These are phyloP conservation scores for Ibidorhyncha struthersii DNA, from an alignment of 2,113 vertebrate species.

Conservation along the genomic window DNA sequence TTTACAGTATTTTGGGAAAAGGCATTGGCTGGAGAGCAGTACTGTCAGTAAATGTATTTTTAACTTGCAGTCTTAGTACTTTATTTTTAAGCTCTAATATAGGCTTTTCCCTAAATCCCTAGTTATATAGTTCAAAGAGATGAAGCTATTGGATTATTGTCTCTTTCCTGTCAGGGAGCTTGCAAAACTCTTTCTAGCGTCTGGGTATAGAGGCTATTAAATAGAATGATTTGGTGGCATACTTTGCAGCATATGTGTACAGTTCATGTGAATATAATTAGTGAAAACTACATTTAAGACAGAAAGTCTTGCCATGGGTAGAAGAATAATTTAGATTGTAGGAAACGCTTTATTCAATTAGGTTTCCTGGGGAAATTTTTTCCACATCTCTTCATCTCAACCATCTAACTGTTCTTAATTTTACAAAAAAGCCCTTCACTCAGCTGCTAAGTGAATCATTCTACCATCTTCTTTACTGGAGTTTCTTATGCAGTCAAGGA, in stretches of 20 bases:
- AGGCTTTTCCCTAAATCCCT: neutral
- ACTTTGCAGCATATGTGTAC: neutral
- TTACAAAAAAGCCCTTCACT: neutral
- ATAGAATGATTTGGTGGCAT: neutral
- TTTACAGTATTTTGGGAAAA: neutral
- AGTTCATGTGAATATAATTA: neutral
- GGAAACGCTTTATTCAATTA: neutral
- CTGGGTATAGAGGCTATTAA: neutral
- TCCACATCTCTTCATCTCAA: neutral
- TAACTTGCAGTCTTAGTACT: neutral
- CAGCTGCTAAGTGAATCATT: neutral
- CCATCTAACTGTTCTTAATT: neutral
- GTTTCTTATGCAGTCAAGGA: neutral
- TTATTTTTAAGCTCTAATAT: neutral
- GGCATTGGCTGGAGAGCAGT: neutral
- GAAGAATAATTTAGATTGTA: neutral
- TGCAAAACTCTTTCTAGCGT: neutral
- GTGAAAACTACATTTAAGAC: neutral
- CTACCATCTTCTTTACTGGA: neutral
- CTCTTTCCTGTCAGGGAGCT: neutral
- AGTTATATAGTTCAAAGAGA: neutral
- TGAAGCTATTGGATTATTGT: neutral
- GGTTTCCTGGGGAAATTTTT: neutral
- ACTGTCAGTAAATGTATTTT: neutral
- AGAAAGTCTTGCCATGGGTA: neutral